Evolutionary conservation across 1,140 invertebrate species (phyloP).

Genomic region (Probaryconus sp.): DNA sequence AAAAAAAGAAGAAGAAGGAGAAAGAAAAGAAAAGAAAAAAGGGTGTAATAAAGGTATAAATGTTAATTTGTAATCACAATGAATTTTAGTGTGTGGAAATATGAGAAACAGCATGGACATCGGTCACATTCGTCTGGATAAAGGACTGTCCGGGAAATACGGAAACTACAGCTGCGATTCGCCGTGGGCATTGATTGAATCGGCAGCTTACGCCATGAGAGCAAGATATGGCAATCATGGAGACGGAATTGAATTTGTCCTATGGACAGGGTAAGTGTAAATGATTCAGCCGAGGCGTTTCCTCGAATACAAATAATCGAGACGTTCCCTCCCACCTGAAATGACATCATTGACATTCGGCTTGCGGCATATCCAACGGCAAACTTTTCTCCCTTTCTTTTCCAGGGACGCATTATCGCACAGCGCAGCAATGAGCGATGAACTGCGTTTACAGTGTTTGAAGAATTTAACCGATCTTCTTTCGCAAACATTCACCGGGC

Average conservation of each 20-base stretch:
- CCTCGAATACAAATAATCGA: slow-evolving; percentile 44
- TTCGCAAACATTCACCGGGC: slow-evolving; percentile 86
- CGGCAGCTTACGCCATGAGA: slow-evolving; percentile 89
- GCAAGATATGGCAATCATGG: slow-evolving; percentile 80
- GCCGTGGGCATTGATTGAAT: slow-evolving; percentile 90
- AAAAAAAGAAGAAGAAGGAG: too few species aligned
- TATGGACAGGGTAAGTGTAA: slow-evolving; percentile 91
- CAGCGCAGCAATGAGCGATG: slow-evolving; percentile 79
- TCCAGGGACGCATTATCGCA: slow-evolving; percentile 83
- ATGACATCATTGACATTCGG: slow-evolving; percentile 29
- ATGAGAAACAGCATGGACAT: slow-evolving; percentile 65
- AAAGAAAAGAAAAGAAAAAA: too few species aligned
- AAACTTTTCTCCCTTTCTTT: slow-evolving; percentile 57
- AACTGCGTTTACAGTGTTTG: slow-evolving; percentile 83
- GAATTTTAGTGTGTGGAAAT: slow-evolving; percentile 76
- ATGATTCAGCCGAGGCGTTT: slow-evolving; percentile 40
- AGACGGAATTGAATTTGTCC: slow-evolving; percentile 92
- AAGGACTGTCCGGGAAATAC: slow-evolving; percentile 81
- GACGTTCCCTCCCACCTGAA: background rate
- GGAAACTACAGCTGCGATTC: slow-evolving; percentile 94
- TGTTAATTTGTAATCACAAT: too few species aligned
- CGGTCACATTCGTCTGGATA: slow-evolving; percentile 70
- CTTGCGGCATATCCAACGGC: too few species aligned
- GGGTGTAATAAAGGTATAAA: too few species aligned
- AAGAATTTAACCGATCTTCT: slow-evolving; percentile 88